phyloP scores from a whole-genome alignment of 2,888 invertebrate genomes.

The Tenodera sinensis region DNA sequence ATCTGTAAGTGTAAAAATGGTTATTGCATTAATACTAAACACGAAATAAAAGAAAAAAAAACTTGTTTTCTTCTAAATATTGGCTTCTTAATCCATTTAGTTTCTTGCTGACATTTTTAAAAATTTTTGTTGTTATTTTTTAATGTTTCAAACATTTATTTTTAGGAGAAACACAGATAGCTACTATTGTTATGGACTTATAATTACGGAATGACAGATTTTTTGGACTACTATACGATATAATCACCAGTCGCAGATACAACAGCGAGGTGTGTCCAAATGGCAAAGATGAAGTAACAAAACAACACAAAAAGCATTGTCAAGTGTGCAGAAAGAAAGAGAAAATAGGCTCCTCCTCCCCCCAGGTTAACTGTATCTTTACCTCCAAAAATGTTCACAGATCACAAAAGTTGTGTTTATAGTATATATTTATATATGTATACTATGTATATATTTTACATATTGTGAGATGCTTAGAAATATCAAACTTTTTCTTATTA shows the following conservation, averaged over 20 bases:
- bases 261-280: slow-evolving; percentile 12
- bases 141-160: slow-evolving; percentile 29
- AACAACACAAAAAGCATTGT: slow-evolving; percentile 23
- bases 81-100: too few relatives aligned
- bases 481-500: slow-evolving; percentile 26
- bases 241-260: slow-evolving; percentile 5
- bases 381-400: slow-evolving; percentile 16
- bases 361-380: background rate
- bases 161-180: slow-evolving; percentile 26
- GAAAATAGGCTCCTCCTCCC: background rate
- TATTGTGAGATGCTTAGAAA: slow-evolving; percentile 28
- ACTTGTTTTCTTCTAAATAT: too few relatives aligned
- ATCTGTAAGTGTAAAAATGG: too few relatives aligned
- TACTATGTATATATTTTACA: slow-evolving; percentile 23
- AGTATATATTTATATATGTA: slow-evolving; percentile 26
- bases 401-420: slow-evolving; percentile 22
- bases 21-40: too few relatives aligned
- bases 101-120: too few relatives aligned
- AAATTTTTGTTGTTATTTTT: too few relatives aligned
- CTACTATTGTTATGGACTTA: slow-evolving; percentile 24
- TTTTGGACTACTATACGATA: slow-evolving; percentile 10
- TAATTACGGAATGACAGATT: slow-evolving; percentile 28
- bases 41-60: too few relatives aligned
- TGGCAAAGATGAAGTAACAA: slow-evolving; percentile 5
- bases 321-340: slow-evolving; percentile 11